These are phyloP conservation scores for Diadophis punctatus DNA, from an alignment of 2,113 vertebrate species.

Conservation along the genomic window DNA sequence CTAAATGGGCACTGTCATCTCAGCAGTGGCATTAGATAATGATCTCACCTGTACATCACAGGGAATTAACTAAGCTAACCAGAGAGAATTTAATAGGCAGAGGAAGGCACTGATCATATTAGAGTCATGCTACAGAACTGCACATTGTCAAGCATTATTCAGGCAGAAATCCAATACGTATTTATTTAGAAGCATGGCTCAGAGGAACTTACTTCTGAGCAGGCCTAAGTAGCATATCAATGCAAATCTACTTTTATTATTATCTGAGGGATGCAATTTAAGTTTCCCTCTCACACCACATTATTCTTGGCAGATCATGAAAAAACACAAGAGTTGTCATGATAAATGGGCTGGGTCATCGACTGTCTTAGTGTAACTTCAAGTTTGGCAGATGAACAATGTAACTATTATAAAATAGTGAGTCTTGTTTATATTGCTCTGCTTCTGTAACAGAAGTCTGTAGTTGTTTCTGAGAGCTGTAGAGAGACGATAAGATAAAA, in stretches of 20 bases:
- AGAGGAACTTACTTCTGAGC: neutral
- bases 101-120: neutral
- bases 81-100: neutral
- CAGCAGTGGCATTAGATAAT: neutral
- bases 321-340: neutral
- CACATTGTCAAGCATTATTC: neutral
- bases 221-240: neutral
- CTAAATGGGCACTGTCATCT: too few relatives aligned
- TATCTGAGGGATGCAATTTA: neutral
- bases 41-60: neutral
- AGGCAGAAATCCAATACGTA: neutral
- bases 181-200: neutral
- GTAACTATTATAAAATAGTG: neutral
- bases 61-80: neutral
- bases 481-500: neutral
- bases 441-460: neutral
- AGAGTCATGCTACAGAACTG: neutral
- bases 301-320: neutral
- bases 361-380: neutral
- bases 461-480: neutral
- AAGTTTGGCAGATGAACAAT: neutral
- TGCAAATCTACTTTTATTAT: neutral
- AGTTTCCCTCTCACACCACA: neutral
- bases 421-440: neutral
- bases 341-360: neutral